Base-by-base conservation (phyloP, 2,113 vertebrate species). In the Crotophaga sulcirostris region DNA sequence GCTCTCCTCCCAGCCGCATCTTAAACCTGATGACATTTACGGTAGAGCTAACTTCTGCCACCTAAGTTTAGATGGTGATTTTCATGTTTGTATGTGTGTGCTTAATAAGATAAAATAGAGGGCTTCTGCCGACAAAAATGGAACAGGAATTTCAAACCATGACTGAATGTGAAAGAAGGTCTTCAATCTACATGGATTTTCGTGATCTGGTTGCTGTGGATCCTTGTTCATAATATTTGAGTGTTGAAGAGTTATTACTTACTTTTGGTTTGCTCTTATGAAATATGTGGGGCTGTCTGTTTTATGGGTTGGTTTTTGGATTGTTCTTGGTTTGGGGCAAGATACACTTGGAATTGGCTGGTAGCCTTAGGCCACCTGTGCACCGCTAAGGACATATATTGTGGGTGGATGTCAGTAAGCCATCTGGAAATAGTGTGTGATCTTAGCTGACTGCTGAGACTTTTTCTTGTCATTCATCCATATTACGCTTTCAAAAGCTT, bases 11-110 rank as follows among this genome's bases (percentile, higher is more conserved):
- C 84, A 73, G 34, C 91, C 26, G 3, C 42, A 64, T 64, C 69
- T 90, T 96, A 90, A 94, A 83, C 59, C 51, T 13, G 14, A 55
- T 97, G 97, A 97, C 96, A 97, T 97, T 98, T 98, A 85, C 73
- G 62, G 81, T 79, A 78, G 81, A 93, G 66, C 49, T 93, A 58
- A 78, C 89, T 92, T 92, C 80, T 84, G 45, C 1, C 0, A 33
- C 80, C 94, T 96, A 97, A 94, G 87, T 97, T 97, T 97, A 97
- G 97, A 60, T 66, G 45, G 56, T 75, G 74, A n/a, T 81, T 93
- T 64, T 89, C 93, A 42, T 80, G 34, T 89, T 83, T 76, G 13
- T 8, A 5, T 79, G 13, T 12, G 6, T 47, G 38, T 67, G 63
- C 66, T 82, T 89, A 59, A 49, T 59, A 62, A 93, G 64, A 72